phyloP scores from a whole-genome alignment of 2,888 invertebrate genomes.

The Melitaea athalia region DNA sequence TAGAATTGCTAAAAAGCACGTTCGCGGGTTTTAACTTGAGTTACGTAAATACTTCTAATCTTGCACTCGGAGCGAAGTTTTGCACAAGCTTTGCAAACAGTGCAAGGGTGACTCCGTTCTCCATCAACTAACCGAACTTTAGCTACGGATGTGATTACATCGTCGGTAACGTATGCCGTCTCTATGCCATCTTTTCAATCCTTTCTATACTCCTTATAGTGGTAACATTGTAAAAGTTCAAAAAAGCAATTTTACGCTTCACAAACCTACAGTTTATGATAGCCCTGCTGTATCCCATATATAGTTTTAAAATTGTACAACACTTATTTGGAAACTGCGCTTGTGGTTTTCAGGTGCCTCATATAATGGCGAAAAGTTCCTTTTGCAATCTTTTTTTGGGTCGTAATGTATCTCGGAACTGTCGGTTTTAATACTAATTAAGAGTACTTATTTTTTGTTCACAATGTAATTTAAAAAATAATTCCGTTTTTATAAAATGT shows the following conservation, averaged over 20 bases:
- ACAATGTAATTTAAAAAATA: slow-evolving; percentile 13
- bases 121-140: slow-evolving; percentile 54
- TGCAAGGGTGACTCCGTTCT: slow-evolving; percentile 52
- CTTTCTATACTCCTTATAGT: slow-evolving; percentile 71
- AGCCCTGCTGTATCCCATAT: slow-evolving; percentile 64
- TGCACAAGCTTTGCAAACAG: slow-evolving; percentile 61
- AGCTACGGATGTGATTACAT: slow-evolving; percentile 62
- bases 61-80: slow-evolving; percentile 56
- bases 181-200: slow-evolving; percentile 64
- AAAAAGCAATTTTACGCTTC: slow-evolving; percentile 75
- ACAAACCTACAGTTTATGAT: slow-evolving; percentile 72
- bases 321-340: slow-evolving; percentile 70
- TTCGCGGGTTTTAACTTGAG: slow-evolving; percentile 55
- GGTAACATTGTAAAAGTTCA: slow-evolving; percentile 75
- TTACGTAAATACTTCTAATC: slow-evolving; percentile 74
- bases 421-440: slow-evolving; percentile 37
- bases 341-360: slow-evolving; percentile 69
- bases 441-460: slow-evolving; percentile 18
- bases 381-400: slow-evolving; percentile 71
- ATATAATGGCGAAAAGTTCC: slow-evolving; percentile 63
- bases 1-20: slow-evolving; percentile 75
- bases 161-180: slow-evolving; percentile 54
- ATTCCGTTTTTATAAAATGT: slow-evolving; percentile 18
- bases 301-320: slow-evolving; percentile 76
- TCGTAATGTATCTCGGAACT: slow-evolving; percentile 54